Base-by-base conservation (phyloP, 2,888 invertebrate genomes). In the Athripsodes cinereus region DNA sequence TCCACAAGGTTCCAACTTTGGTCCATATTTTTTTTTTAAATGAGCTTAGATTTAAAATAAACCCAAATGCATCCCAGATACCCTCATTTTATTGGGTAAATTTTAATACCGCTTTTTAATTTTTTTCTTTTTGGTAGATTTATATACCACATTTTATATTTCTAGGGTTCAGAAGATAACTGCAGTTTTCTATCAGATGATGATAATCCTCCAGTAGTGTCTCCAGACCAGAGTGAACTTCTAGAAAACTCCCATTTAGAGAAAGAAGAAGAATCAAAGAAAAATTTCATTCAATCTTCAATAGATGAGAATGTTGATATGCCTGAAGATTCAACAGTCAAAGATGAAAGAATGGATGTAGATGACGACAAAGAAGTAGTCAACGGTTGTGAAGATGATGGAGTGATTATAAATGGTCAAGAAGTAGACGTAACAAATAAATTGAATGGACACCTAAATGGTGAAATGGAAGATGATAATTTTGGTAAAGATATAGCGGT, bases 81-180 rank as follows among this genome's bases (percentile, higher is more conserved):
- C n/a, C n/a, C n/a, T n/a, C n/a, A n/a, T n/a, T n/a, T n/a, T n/a
- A n/a, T n/a, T n/a, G n/a, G n/a, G n/a, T n/a, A n/a, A n/a, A n/a
- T n/a, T n/a, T n/a, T n/a, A n/a, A n/a, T n/a, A n/a, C n/a, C n/a
- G n/a, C n/a, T n/a, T n/a, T n/a, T n/a, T n/a, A n/a, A n/a, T n/a
- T n/a, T n/a, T 40, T 40, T 40, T 40, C 44, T 47, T 8, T 47
- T 18, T 47, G 5, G 19, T 19, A 47, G 19, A 47, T 21, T 50
- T n/a, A n/a, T n/a, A n/a, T n/a, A 6, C 11, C 20, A 8, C 6
- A 50, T 26, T 50, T 26, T 50, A 6, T 26, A 20, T 10, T 50
- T 50, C 16, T 26, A 81, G 80, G 81, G 80, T 40, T 81, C 81
- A 57, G 81, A 81, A 72, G 81, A 82, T 56, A 81, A 81, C 64